Evolutionary conservation across 2,888 invertebrate genomes (phyloP).

Genomic region (Zeuzera pyrina): DNA sequence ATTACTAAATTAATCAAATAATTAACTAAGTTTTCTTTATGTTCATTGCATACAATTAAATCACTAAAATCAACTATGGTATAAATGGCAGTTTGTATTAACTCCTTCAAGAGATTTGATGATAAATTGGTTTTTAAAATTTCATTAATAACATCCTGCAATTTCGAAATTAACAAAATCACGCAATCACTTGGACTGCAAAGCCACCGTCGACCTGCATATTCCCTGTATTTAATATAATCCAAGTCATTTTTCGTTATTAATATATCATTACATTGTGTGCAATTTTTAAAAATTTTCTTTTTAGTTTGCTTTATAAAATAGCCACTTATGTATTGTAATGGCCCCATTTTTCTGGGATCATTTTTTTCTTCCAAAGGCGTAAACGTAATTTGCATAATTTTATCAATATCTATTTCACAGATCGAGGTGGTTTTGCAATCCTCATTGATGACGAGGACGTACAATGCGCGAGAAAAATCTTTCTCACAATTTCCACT

Average conservation of each 20-base stretch:
- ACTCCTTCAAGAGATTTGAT: neutral
- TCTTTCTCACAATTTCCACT: slow-evolving; percentile 5
- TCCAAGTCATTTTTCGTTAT: neutral
- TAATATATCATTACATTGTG: neutral
- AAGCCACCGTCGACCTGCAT: neutral
- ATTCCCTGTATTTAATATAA: neutral
- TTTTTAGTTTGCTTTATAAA: neutral
- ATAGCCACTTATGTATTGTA: neutral
- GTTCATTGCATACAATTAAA: neutral
- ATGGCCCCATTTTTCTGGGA: neutral
- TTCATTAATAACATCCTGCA: neutral
- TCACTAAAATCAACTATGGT: no score
- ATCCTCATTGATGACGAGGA: no score
- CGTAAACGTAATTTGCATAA: no score
- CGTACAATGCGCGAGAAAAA: slow-evolving; percentile 5
- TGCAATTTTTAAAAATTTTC: neutral
- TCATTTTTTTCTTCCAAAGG: no score
- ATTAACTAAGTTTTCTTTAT: neutral
- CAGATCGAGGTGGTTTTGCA: no score
- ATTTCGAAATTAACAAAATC: neutral
- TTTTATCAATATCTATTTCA: no score
- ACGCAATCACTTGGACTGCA: neutral
- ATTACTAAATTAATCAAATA: neutral
- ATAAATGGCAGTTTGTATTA: no score
- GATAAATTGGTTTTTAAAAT: neutral